phyloP scores from a whole-genome alignment of 2,888 invertebrate species.

The Notodonta ziczac region DNA sequence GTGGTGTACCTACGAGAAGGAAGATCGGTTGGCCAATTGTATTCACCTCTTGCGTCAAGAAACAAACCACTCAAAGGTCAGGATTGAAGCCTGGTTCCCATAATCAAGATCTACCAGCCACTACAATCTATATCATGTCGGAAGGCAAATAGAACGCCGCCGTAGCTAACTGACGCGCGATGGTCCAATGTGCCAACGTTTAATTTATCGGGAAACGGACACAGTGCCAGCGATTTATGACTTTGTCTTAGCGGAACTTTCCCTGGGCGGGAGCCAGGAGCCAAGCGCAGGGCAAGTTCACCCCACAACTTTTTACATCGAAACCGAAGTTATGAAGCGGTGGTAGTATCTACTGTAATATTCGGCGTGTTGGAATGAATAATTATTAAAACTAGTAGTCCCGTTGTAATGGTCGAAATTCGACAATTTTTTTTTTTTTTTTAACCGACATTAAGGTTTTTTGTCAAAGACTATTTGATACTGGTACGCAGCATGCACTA shows the following conservation, averaged over 20 bases:
- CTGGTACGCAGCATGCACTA: too few relatives aligned
- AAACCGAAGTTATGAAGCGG: slow-evolving; percentile 4
- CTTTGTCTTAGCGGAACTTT: slow-evolving; percentile 39
- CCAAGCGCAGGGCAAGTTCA: slow-evolving; percentile 24
- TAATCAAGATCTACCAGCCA: background rate
- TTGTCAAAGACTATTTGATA: too few relatives aligned
- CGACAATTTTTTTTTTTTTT: too few relatives aligned
- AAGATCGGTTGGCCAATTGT: too few relatives aligned
- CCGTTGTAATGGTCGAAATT: too few relatives aligned
- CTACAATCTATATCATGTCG: background rate
- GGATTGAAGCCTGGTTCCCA: background rate
- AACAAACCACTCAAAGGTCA: background rate
- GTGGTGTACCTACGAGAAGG: too few relatives aligned
- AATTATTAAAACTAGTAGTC: background rate
- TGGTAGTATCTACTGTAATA: background rate
- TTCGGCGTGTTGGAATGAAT: background rate
- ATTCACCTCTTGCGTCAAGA: background rate
- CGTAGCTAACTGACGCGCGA: slow-evolving; percentile 1
- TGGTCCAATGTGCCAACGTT: slow-evolving; percentile 42
- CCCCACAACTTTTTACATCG: slow-evolving; percentile 23
- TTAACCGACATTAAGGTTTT: too few relatives aligned
- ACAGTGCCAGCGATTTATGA: slow-evolving; percentile 40
- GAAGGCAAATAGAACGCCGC: background rate
- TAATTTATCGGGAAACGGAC: slow-evolving; percentile 44
- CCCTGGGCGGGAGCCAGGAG: slow-evolving; percentile 21